Evolutionary conservation across 1,140 invertebrate genomes (phyloP).

Genomic region (Andrena cerasifolii): DNA sequence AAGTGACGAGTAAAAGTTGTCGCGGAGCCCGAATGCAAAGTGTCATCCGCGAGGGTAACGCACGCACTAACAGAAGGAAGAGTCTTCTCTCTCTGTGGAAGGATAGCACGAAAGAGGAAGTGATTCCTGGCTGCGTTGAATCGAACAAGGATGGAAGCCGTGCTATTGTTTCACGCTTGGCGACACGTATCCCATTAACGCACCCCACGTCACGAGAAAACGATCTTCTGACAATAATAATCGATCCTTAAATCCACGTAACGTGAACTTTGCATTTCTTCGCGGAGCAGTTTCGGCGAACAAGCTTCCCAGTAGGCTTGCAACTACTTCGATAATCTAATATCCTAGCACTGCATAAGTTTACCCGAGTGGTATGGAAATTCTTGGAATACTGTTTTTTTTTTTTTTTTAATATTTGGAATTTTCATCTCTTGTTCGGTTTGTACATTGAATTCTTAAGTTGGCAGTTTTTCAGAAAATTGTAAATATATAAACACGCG

Average conservation of each 20-base stretch:
- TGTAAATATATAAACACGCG: too few relatives aligned
- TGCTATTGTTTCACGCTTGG: conserved; percentile 57
- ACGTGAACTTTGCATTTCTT: conserved; percentile 17
- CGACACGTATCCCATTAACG: conserved; percentile 40
- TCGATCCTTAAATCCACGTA: conserved; percentile 49
- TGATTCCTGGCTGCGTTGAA: conserved; percentile 35
- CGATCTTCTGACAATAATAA: conserved; percentile 61
- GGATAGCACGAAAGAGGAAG: conserved; percentile 53
- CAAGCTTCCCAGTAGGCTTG: conserved; percentile 19
- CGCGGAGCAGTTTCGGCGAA: not conserved
- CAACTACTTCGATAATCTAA: too few relatives aligned
- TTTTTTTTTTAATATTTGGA: too few relatives aligned
- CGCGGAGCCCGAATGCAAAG: conserved; percentile 47
- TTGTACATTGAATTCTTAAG: too few relatives aligned
- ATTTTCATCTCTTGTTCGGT: too few relatives aligned
- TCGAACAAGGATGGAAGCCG: conserved; percentile 41
- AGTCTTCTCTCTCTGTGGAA: conserved; percentile 50
- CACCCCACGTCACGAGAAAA: conserved; percentile 45
- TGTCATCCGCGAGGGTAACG: conserved; percentile 68
- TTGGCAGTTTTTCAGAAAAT: too few relatives aligned
- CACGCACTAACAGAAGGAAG: conserved; percentile 66
- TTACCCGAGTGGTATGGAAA: too few relatives aligned
- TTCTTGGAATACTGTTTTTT: too few relatives aligned
- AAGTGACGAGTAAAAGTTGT: conserved; percentile 6
- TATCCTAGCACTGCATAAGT: too few relatives aligned